Evolutionary conservation across 2,888 invertebrate species (phyloP).

Genomic region (Chrysotoxum bicinctum): DNA sequence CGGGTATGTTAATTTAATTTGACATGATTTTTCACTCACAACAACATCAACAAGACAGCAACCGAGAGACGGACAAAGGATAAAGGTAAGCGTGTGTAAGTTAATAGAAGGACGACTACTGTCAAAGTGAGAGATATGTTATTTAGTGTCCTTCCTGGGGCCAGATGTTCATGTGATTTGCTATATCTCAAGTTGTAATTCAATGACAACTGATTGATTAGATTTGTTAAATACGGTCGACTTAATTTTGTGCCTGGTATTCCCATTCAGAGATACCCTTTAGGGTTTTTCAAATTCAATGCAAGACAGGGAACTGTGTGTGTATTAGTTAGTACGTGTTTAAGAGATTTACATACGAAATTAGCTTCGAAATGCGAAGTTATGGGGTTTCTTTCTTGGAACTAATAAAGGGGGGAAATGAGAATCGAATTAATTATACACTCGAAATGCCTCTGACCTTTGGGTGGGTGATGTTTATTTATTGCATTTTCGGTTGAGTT

Average conservation of each 20-base stretch:
- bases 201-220: conserved; percentile 67
- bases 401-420: background rate
- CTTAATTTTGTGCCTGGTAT: conserved; percentile 15
- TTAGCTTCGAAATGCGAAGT: background rate
- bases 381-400: background rate
- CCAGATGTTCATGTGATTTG: conserved; percentile 24
- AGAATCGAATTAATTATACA: conserved; percentile 40
- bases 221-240: conserved; percentile 45
- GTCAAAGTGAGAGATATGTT: conserved; percentile 44
- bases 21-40: conserved; percentile 70
- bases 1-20: conserved; percentile 66
- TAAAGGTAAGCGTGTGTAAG: background rate
- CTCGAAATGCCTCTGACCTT: conserved; percentile 48
- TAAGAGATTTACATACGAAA: conserved; percentile 59
- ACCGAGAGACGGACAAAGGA: background rate
- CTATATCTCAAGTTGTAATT: conserved; percentile 41
- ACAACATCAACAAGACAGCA: background rate
- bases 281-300: conserved; percentile 11
- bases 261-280: background rate
- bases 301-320: background rate
- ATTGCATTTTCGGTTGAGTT: conserved; percentile 33
- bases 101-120: conserved; percentile 21
- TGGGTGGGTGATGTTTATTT: conserved; percentile 43
- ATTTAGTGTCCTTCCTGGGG: conserved; percentile 25
- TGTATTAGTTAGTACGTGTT: conserved; percentile 49